Base-by-base conservation (phyloP, 2,113 vertebrate species). In the Stomatorhinus ivindoensis region DNA sequence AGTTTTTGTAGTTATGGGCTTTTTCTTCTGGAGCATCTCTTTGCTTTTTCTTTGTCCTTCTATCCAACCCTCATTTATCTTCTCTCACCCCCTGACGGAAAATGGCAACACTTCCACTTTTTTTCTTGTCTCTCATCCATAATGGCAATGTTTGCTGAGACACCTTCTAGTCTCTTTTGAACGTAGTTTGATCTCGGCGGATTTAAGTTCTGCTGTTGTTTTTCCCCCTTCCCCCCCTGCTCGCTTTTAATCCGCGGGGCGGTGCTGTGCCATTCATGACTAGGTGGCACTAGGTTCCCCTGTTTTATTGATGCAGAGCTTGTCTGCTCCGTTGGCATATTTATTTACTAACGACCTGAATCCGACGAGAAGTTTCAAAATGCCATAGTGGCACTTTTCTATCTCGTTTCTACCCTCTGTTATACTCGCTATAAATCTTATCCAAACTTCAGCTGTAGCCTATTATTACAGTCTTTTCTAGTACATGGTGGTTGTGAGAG, bases 131-230 rank as follows among this genome's bases (percentile, higher is more conserved):
- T 3, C n/a, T 15, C n/a, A 17, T 73, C 11, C 27, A 46, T n/a
- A 51, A 15, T 80, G 46, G 44, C 35, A 39, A 1, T 35, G 48
- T 51, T 19, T n/a, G 47, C 47, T 53, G 47, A 82, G 31, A 35
- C n/a, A 82, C 65, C 27, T 82, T 82, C 82, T 80, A 69, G 69
- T 44, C 88, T 17, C 27, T 50, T 69, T 80, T 76, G 47, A 88
- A 42, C 69, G 17, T 53, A 24, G 47, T 19, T 50, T 24, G 27
- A 80, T 80, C 47, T n/a, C 27, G 31, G 44, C 21, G 11, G 19
- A 13, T 53, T 55, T 58, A 42, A 55, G 47, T 44, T 35, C 42
- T 17, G 8, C 50, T 31, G 19, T 61, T 89, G 51, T 85, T 58
- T 21, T 6, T 51, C 35, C 17, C 15, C 21, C 35, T 50, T 58